Base-by-base conservation (phyloP, 2,113 vertebrate genomes). In the Centropristis striata region DNA sequence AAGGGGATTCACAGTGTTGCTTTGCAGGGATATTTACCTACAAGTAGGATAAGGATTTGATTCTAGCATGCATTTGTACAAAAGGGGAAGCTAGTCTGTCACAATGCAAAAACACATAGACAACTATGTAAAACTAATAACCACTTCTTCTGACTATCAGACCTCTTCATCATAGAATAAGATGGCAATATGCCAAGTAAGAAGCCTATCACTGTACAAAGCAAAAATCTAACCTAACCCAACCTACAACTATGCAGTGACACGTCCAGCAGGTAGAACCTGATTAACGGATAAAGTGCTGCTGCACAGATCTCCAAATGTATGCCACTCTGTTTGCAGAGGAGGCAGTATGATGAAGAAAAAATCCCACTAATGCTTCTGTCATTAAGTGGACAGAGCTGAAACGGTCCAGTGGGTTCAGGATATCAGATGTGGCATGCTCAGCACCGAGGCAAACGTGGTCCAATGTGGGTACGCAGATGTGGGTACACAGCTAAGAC, bases 211-310 rank as follows among this genome's bases (percentile, higher is more conserved):
- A 41, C 20, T 36, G 1, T 8, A 27, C 23, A 21, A 15, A 50
- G 18, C 7, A 60, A 67, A 60, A 9, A 20, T 27, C 37, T 39
- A 0, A 46, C 32, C 10, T 21, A 32, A 68, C 15, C 21, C 28
- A 36, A 28, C 28, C 66, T 36, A 25, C 16, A 77, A 39, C 8
- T 41, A 12, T 64, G 15, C 16, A 66, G 23, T 51, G 23, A 61
- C 66, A 59, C 0, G 60, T 68, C 23, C 23, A 37, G 32, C 84
- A 67, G 63, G 81, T 71, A 36, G 18, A 76, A 81, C 69, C 46
- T 70, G 80, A 85, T 57, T 11, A 80, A 72, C 36, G 0, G 28
- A 59, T 47, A 39, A 41, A 27, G 16, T 65, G 50, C 54, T 55
- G 28, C 61, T 47, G 55, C 16, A 71, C n/a, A 66, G 28, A 57